These are phyloP conservation scores for Danaus melanippus DNA, from an alignment of 1,140 invertebrate species.

Conservation along the genomic window DNA sequence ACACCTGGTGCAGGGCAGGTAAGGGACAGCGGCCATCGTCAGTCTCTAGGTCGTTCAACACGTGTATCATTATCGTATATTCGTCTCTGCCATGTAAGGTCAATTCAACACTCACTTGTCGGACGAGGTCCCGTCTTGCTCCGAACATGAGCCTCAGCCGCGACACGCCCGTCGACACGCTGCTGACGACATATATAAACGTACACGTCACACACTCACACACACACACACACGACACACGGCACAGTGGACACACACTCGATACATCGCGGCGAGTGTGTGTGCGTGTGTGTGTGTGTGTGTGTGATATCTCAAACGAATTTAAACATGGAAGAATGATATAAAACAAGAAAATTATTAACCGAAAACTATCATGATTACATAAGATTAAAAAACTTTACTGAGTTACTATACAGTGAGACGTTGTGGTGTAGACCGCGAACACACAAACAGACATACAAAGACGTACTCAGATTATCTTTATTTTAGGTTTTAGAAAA, in stretches of 20 bases:
- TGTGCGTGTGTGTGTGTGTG: constrained; percentile 50
- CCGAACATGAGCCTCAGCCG: constrained; percentile 38
- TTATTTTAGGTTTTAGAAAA: too few relatives aligned
- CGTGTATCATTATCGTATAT: too few relatives aligned
- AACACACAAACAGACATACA: too few relatives aligned
- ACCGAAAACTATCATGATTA: too few relatives aligned
- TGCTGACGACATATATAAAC: neutral
- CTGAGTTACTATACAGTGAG: too few relatives aligned
- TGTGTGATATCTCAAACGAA: constrained; percentile 51
- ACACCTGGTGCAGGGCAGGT: too few relatives aligned
- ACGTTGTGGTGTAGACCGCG: too few relatives aligned
- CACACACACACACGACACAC: neutral
- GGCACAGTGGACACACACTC: neutral
- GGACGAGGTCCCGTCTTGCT: constrained; percentile 11
- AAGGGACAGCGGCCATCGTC: too few relatives aligned
- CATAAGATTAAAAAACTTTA: too few relatives aligned
- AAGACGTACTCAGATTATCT: too few relatives aligned
- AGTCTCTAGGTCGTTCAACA: too few relatives aligned
- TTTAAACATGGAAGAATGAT: neutral
- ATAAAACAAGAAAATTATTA: too few relatives aligned
- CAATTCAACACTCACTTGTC: constrained; percentile 7
- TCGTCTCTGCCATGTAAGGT: neutral
- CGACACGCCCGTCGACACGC: constrained; percentile 21
- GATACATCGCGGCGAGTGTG: neutral
- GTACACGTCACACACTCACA: neutral